Conservation (phyloP, 2,113 vertebrate genomes). For the Morphnarchus princeps region DNA sequence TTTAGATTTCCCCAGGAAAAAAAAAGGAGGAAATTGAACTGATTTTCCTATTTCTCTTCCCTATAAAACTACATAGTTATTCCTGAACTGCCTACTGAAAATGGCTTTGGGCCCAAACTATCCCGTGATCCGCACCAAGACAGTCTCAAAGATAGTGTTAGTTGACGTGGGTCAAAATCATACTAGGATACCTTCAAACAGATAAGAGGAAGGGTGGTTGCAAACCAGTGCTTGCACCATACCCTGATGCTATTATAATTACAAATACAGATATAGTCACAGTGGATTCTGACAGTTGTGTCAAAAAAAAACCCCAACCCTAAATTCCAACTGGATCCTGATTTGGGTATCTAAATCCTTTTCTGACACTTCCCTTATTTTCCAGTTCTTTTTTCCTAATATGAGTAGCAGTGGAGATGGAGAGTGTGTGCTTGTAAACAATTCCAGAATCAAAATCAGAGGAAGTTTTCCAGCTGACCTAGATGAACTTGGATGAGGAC, state of each 20-base stretch:
- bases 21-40: not conserved
- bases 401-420: not conserved
- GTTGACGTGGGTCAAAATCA: not conserved
- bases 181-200: not conserved
- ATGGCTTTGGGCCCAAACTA: not conserved
- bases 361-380: not conserved
- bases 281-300: not conserved
- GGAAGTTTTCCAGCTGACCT: not conserved
- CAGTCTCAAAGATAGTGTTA: not conserved
- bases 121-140: not conserved
- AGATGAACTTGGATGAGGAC: not conserved
- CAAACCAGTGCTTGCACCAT: not conserved
- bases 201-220: not conserved
- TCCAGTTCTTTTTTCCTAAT: not conserved
- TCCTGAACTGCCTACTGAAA: not conserved
- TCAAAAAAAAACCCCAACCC: not conserved
- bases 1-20: not conserved
- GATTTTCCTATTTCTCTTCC: not conserved
- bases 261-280: not conserved
- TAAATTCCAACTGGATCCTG: not conserved
- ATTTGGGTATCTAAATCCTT: not conserved
- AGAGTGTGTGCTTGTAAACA: not conserved
- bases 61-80: not conserved
- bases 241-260: not conserved
- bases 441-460: not conserved